Evolutionary conservation across 2,797 vertebrate species (phyloP), one percentile per base, ranked within the genome.

Genomic region (Phyllotis vaccarum): DNA sequence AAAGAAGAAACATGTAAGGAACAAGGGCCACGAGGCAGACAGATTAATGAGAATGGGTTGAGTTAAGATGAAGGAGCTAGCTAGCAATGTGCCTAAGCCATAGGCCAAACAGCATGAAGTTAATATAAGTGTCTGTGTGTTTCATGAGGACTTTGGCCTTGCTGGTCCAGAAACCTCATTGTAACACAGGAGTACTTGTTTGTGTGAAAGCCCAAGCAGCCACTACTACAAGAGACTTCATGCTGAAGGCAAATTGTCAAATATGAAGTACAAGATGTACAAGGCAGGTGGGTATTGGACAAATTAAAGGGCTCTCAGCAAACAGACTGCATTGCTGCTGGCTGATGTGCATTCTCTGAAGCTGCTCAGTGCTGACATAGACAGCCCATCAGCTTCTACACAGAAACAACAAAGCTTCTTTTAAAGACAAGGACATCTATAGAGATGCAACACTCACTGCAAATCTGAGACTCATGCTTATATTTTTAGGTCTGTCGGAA

Each of bases 161-260:
- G n/a, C n/a, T n/a, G n/a, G n/a, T n/a, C n/a, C n/a, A n/a, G n/a
- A n/a, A n/a, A n/a, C n/a, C n/a, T n/a, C n/a, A n/a, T n/a, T n/a
- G n/a, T n/a, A n/a, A n/a, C 43, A 88, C 58, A 75, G 22, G 62
- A 94, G 70, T 80, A 86, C 74, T 24, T 62, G n/a, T 89, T 95
- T 66, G 80, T 93, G 75, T 97, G 75, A 96, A 97, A 95, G 92
- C 86, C 97, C 78, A 98, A 98, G 97, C 96, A 91, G 95, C 97
- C 97, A 97, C 97, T 91, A 86, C 74, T 93, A 70, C 86, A 93
- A 66, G 72, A 40, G 62, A 96, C 49, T 76, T 96, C 79, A 80
- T 40, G 21, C 97, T 89, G 24, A 97, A 98, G 97, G 96, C 96
- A 97, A 98, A 97, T 92, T 97, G 95, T 96, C 98, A 95, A 89